Conservation (phyloP, 1,140 invertebrate genomes). For the Uloborus diversus region DNA sequence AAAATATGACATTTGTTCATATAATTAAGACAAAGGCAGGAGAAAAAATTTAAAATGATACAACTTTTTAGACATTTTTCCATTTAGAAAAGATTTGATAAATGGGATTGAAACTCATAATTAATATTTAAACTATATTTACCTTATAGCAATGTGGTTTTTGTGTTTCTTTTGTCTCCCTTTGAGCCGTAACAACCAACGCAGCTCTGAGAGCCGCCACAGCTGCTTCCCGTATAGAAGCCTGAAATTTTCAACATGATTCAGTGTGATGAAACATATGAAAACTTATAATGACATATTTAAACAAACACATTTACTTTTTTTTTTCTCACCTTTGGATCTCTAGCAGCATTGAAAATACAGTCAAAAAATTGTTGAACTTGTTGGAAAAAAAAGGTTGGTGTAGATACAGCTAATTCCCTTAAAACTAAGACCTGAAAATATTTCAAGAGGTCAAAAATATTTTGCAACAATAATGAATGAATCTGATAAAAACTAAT, state of each 20-base stretch:
- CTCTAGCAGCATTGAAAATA: conserved; percentile 91
- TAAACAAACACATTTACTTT: background rate
- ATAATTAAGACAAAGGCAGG: no score
- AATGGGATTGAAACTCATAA: no score
- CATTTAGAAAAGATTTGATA: no score
- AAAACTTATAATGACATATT: background rate
- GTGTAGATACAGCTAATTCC: conserved; percentile 94
- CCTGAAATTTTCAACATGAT: conserved; percentile 63
- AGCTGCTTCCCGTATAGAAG: conserved; percentile 89
- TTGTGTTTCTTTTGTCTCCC: conserved; percentile 91
- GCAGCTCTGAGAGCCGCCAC: conserved; percentile 92
- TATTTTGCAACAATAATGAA: no score
- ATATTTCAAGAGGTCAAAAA: conserved; percentile 3
- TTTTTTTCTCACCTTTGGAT: conserved; percentile 75
- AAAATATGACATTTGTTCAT: no score
- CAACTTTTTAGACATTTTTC: no score
- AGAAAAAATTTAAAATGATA: no score
- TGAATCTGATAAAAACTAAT: no score
- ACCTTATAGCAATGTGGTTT: conserved; percentile 85
- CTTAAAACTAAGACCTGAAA: conserved; percentile 82
- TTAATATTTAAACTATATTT: no score
- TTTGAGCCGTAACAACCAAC: conserved; percentile 90
- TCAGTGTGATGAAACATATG: background rate
- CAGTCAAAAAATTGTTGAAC: conserved; percentile 93
- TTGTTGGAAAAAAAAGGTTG: conserved; percentile 98